phyloP scores from a whole-genome alignment of 2,888 invertebrate species.

The Pterostichus niger region DNA sequence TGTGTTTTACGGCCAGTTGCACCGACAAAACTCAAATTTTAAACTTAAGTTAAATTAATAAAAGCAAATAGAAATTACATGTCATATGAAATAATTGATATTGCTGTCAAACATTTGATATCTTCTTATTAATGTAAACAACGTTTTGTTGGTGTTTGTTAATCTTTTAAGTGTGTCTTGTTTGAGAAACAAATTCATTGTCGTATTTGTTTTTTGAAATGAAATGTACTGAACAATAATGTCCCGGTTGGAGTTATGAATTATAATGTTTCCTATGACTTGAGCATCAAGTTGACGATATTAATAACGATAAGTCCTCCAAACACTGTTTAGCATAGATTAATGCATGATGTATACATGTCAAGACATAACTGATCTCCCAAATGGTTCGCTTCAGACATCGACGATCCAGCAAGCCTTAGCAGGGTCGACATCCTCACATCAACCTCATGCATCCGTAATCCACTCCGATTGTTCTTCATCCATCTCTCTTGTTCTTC shows the following conservation, averaged over 20 bases:
- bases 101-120: too few relatives aligned
- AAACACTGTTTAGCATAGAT: not conserved
- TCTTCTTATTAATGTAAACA: too few relatives aligned
- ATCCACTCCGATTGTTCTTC: constrained; percentile 36
- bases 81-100: too few relatives aligned
- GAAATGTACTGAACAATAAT: too few relatives aligned
- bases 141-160: too few relatives aligned
- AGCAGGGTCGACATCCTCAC: constrained; percentile 14
- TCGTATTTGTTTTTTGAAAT: too few relatives aligned
- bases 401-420: not conserved
- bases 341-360: constrained; percentile 2
- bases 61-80: too few relatives aligned
- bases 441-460: constrained; percentile 37
- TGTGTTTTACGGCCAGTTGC: too few relatives aligned
- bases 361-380: constrained; percentile 21
- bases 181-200: too few relatives aligned
- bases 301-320: not conserved
- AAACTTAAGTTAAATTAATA: not conserved
- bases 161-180: too few relatives aligned
- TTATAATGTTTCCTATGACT: too few relatives aligned
- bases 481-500: constrained; percentile 17
- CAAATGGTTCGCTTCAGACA: not conserved
- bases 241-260: too few relatives aligned
- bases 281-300: not conserved
- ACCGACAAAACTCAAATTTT: not conserved